Percentiles rank a stretch among this genome's conserved stretches.
These are phyloP conservation scores for Vulpes ferrilata DNA, from an alignment of 2,113 vertebrate species.

Conservation along the genomic window DNA sequence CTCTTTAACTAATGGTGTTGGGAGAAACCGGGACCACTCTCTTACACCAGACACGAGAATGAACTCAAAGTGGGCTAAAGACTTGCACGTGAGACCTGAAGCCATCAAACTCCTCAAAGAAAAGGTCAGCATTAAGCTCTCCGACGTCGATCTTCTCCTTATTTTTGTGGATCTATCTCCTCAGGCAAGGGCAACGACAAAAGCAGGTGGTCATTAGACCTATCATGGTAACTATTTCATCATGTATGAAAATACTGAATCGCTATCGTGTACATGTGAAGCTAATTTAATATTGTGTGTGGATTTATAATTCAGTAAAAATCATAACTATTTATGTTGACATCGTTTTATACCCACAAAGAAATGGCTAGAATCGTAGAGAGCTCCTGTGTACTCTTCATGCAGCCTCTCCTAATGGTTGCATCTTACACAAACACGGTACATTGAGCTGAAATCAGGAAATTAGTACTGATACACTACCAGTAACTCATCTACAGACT, in stretches of 20 bases:
- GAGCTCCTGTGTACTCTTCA: neutral
- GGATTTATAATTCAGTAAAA: neutral
- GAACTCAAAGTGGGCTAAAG: neutral
- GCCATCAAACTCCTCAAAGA: neutral
- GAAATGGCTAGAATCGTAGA: neutral
- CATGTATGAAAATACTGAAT: neutral
- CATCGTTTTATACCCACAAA: neutral
- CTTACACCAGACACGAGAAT: neutral
- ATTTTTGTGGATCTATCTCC: neutral
- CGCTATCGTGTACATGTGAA: neutral
- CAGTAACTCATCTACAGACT: neutral
- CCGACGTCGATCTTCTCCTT: neutral
- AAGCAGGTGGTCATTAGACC: neutral
- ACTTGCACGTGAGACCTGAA: neutral
- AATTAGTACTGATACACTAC: accelerated
- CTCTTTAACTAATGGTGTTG: neutral
- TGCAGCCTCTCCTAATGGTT: neutral
- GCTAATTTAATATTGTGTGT: neutral
- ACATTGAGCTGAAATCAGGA: neutral
- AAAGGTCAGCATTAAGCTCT: neutral
- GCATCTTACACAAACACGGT: neutral
- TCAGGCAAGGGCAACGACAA: neutral
- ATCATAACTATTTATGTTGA: neutral
- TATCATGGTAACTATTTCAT: neutral
- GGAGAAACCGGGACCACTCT: neutral